Base-by-base conservation (phyloP, 2,888 invertebrate genomes). In the Sarcophaga variegata region DNA sequence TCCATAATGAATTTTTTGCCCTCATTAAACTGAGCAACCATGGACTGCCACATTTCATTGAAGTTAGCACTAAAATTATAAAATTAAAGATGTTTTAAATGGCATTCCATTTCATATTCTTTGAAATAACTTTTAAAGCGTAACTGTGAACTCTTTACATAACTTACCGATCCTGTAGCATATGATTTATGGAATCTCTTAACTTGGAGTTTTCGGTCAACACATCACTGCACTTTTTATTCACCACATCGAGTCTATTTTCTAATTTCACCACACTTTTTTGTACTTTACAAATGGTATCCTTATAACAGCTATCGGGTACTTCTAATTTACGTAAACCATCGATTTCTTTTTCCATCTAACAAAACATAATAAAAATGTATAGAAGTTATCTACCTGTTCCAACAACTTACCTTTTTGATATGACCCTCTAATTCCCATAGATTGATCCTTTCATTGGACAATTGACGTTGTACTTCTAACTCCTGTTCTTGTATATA, bases 1-100 rank as follows among this genome's bases (percentile, higher is more conserved):
- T 97, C 97, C 89, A 97, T 95, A 92, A 98, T 97, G 90, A 96
- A 95, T 85, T 96, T 96, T 91, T 98, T 97, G 2, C 97, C 97
- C 62, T 95, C 95, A 91, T 96, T 96, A 74, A 98, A 94, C 80
- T 97, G 96, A 70, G 95, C 95, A 62, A 97, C 95, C 90, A 97
- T 95, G 90, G 96, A 96, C 91, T 96, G 96, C 96, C 97, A 97
- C 86, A 97, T 94, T 6, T 95, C 94, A 92, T 98, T 98, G 93
- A 98, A 98, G 89, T 96, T 96, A 37, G 96, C 95, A 49, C 98
- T 96, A 2, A 64, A 22, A 59, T 11, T n/a, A 60, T 66, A 54
- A 14, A 25, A 59, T 45, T 12, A n/a, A 54, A 12, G 25, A 47
- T 83, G 71, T 54, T 64, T 8, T 37, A 8, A 10, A 37, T 37